A percentile compares a stretch with the other conserved stretches of the same genome.
phyloP scores from a whole-genome alignment of 2,888 invertebrate species.

The Sphaerophoria rueppellii region DNA sequence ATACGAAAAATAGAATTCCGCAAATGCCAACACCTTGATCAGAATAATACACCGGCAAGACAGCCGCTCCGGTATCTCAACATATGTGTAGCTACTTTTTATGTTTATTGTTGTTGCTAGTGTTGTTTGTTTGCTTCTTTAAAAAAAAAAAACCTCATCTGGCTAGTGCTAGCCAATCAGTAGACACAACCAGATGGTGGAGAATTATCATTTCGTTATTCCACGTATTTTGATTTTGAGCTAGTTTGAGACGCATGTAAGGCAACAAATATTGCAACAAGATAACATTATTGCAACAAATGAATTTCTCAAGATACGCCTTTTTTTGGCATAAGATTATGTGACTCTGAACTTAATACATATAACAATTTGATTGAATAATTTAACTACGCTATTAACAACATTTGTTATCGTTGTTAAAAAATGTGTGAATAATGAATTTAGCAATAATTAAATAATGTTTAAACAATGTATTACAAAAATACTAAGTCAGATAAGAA shows the following conservation, averaged over 20 bases:
- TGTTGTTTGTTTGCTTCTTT: constrained; percentile 11
- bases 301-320: no score
- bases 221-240: constrained; percentile 65
- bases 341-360: no score
- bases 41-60: constrained; percentile 32
- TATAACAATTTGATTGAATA: no score
- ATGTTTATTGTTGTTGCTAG: constrained; percentile 33
- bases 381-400: no score
- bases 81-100: constrained; percentile 37
- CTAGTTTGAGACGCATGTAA: constrained; percentile 40
- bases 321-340: no score
- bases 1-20: constrained; percentile 68
- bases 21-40: constrained; percentile 73
- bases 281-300: constrained; percentile 7
- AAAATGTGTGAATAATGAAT: no score
- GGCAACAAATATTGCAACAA: background rate
- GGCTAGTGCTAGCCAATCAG: constrained; percentile 59
- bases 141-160: background rate
- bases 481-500: background rate
- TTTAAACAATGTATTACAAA: background rate
- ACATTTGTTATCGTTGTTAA: no score
- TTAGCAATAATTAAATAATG: background rate
- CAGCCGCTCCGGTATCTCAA: constrained; percentile 42
- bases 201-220: constrained; percentile 69
- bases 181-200: constrained; percentile 70